phyloP scores from a whole-genome alignment of 2,888 invertebrate genomes.

The Ctenicera cuprea region DNA sequence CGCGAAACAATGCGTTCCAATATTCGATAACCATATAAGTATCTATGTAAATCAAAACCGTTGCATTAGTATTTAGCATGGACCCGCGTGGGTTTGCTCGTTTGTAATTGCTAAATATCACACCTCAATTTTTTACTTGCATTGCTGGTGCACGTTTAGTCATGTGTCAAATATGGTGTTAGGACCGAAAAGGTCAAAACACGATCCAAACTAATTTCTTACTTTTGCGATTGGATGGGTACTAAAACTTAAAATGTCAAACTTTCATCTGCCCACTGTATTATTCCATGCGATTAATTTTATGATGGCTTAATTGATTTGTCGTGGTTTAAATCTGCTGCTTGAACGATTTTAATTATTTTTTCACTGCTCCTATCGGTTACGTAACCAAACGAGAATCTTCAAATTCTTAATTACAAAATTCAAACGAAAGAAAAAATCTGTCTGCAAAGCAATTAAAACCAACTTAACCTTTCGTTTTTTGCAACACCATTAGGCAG shows the following conservation, averaged over 20 bases:
- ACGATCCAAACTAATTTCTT: slow-evolving; percentile 17
- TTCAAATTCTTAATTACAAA: slow-evolving; percentile 12
- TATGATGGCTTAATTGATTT: slow-evolving; percentile 24
- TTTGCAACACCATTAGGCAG: not conserved
- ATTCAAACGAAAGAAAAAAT: slow-evolving; percentile 6
- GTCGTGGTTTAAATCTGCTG: slow-evolving; percentile 9
- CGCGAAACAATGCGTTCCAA: slow-evolving; percentile 28
- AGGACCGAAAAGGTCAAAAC: not conserved
- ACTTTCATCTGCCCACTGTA: too few species aligned
- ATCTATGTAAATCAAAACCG: slow-evolving; percentile 19
- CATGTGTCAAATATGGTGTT: not conserved
- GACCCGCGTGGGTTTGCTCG: slow-evolving; percentile 16
- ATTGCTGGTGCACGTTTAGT: not conserved
- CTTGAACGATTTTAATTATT: slow-evolving; percentile 21
- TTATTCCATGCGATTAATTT: too few species aligned
- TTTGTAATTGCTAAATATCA: slow-evolving; percentile 30
- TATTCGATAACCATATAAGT: slow-evolving; percentile 30
- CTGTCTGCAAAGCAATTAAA: slow-evolving; percentile 9
- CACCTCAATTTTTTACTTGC: slow-evolving; percentile 21
- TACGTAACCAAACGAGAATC: slow-evolving; percentile 13
- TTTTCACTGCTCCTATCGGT: not conserved
- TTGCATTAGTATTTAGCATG: slow-evolving; percentile 20
- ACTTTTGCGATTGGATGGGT: too few species aligned
- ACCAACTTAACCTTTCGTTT: not conserved
- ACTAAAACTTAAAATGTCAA: too few species aligned